Evolutionary conservation across 1,140 invertebrate genomes (phyloP), one percentile per base, ranked within the genome.

Genomic region (Bombus superbus): DNA sequence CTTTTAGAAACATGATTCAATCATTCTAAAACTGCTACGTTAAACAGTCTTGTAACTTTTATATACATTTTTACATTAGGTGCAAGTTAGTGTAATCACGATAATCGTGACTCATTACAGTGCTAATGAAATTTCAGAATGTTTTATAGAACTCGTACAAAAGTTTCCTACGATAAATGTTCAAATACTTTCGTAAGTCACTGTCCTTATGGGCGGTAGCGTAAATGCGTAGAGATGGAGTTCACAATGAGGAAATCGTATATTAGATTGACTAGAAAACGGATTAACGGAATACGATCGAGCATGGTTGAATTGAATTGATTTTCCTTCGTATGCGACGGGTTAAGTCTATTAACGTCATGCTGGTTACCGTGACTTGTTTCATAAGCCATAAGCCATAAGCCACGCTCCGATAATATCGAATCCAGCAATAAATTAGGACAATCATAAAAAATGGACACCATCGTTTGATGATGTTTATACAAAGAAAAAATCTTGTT

Each of bases 391-490:
- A 71, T 53, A 53, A 53, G 47, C 47, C 66, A 82, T 86, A 88
- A 89, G 84, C 85, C 74, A 71, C 76, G 73, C 32, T 18, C 10
- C 59, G 86, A 89, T 89, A 87, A 75, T 59, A 75, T 88, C 88
- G 64, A 47, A 28, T 28, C 18, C 13, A 1, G n/a, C 38, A 57
- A 77, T 81, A 57, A 76, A 86, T 89, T 85, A 79, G 78, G 64
- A 74, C 62, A 82, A 73, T 73, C 38, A 35, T 35, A 74, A 74
- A 81, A 89, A 88, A 66, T n/a, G 59, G 73, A 84, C 73, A 81
- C 42, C 73, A 59, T 64, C 73, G 82, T 57, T 72, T 75, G 53
- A 85, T 83, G 79, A 74, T 62, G 66, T 22, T 47, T 38, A 32
- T 38, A 25, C 18, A 11, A 28, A 4, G 32, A 28, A 35, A 64